Evolutionary conservation across 2,113 vertebrate genomes (phyloP), one percentile per base, ranked within the genome.

Genomic region (Eublepharis macularius): DNA sequence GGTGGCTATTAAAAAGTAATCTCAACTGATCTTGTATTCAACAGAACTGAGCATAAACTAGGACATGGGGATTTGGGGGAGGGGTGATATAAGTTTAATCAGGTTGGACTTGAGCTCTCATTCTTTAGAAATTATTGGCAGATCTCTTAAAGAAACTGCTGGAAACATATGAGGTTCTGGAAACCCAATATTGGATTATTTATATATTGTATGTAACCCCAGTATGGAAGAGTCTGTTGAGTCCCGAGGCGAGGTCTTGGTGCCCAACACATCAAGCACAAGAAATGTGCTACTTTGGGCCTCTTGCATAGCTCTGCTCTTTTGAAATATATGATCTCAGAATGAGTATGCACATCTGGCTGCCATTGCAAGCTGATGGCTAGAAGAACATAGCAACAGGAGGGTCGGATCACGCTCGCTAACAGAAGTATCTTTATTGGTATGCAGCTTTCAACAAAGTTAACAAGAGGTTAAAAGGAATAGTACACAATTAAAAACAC

Each of bases 41-140:
- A 76, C 36, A 81, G 66, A 81, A 84, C 4, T 39, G 83, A 92
- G 68, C 43, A 83, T 49, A 51, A 88, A 80, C 39, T 13, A 85
- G n/a, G 54, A 60, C 11, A 63, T 4, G 60, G 60, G 60, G 26
- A 63, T 29, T 29, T 63, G 24, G 57, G 2, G 57, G 60, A 26
- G 60, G 24, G 26, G 60, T 29, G 32, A 54, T 54, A n/a, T 34
- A 63, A 19, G 65, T 39, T 91, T 79, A 74, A 81, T 63, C 73
- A 41, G 51, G 26, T 82, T 78, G 82, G 85, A 89, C 73, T 47
- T 47, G 57, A 29, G 34, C 10, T 86, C 72, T 32, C 47, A 74
- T 81, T 57, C 45, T 84, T 75, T 78, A n/a, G 49, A 68, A 89
- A 89, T 65, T 0, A 88, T 75, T 86, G 39, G 65, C 45, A 26